A percentile compares a stretch with the other conserved stretches of the same genome.
These are phyloP conservation scores for Chaunax sp. DNA, from an alignment of 2,797 vertebrate species.

Conservation along the genomic window DNA sequence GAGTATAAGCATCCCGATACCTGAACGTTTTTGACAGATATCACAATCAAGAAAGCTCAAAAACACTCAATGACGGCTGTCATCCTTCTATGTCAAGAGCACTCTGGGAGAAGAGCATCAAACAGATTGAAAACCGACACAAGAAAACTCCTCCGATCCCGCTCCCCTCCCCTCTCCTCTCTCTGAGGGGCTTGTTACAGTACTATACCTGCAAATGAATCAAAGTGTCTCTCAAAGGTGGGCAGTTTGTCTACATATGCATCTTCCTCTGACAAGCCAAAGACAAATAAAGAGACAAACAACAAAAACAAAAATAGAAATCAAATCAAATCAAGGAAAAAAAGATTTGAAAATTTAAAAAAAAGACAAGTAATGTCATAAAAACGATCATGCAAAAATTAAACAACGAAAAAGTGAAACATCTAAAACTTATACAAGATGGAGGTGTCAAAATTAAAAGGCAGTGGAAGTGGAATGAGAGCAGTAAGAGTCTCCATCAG, in stretches of 20 bases:
- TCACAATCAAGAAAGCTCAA: constrained; percentile 27
- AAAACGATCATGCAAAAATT: constrained; percentile 21
- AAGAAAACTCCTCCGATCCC: constrained; percentile 17
- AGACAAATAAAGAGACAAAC: constrained; percentile 74
- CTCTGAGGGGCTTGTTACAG: constrained; percentile 53
- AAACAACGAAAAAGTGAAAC: not conserved
- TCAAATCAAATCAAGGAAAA: constrained; percentile 52
- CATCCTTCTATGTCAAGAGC: constrained; percentile 50
- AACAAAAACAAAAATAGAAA: constrained; percentile 57
- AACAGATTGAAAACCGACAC: constrained; percentile 60
- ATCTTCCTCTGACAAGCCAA: constrained; percentile 91
- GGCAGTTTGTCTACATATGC: constrained; percentile 93
- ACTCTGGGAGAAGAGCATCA: constrained; percentile 71
- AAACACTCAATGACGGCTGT: constrained; percentile 54
- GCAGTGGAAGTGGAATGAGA: not conserved
- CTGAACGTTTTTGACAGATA: constrained; percentile 39
- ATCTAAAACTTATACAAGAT: constrained; percentile 9
- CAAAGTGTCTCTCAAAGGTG: constrained; percentile 91
- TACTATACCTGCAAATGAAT: constrained; percentile 90
- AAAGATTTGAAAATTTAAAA: constrained; percentile 14
- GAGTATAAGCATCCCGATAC: constrained; percentile 39
- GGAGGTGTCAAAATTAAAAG: not conserved
- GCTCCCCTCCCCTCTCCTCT: constrained; percentile 4
- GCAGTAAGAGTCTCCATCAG: too few species aligned
- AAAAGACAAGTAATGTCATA: too few species aligned